Evolutionary conservation across 2,888 invertebrate genomes (phyloP), one percentile per base, ranked within the genome.

Genomic region (Pseudeuparius sepicola): DNA sequence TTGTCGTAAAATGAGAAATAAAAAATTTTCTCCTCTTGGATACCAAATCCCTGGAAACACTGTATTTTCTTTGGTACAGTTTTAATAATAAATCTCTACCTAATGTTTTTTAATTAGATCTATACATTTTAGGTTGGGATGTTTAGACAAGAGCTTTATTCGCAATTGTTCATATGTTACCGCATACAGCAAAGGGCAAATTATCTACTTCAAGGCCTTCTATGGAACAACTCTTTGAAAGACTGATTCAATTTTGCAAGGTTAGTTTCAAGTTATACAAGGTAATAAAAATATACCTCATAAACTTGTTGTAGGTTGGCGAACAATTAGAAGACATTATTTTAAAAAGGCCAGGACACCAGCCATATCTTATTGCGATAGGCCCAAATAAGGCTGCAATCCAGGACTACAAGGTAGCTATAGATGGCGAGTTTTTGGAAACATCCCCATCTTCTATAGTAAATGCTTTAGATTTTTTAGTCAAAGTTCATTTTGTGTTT

Each of bases 341-440:
- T 13, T n/a, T 15, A 13, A 29, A 29, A 29, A 29, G 14, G 6
- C 29, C 6, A 29, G 29, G 14, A 29, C 11, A 29, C 9, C 29
- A 29, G 14, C 29, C 29, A n/a, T 29, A 29, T 14, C 11, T 29
- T 14, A 29, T 29, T 29, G 29, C 11, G 15, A 29, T 29, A 13
- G 29, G 29, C 6, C 14, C 14, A 4, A 29, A 29, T 29, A 29
- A 13, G 15, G 29, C 29, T 13, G 29, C 14, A 4, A 29, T 29
- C 14, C 29, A 29, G 6, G 15, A 29, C 14, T 29, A 29, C 15
- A 29, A 29, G 10, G 29, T 29, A 14, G 29, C 14, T 15, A 29
- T 29, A 13, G 14, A 29, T 14, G 29, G 11, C 13, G 15, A 29
- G 14, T 29, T 29, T 29, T 29, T 29, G 29, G 14, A 29, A 29